Conservation (phyloP, 2,888 invertebrate genomes). For the Noctua fimbriata region DNA sequence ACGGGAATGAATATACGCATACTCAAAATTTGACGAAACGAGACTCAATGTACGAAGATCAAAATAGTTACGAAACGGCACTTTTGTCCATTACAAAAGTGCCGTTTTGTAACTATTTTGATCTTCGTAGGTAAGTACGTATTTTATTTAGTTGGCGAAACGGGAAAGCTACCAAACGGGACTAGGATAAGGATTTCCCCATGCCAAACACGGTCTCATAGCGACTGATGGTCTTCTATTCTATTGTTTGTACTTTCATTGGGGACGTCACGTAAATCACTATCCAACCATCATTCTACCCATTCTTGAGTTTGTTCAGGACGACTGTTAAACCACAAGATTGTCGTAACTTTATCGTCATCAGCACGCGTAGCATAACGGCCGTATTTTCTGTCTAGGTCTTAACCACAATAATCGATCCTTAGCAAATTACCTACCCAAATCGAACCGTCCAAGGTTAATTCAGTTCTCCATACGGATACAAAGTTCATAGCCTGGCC, state of each 20-base stretch:
- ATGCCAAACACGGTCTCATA: background rate
- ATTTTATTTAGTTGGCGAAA: too few species aligned
- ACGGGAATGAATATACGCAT: too few species aligned
- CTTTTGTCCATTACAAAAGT: too few species aligned
- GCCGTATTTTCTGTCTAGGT: background rate
- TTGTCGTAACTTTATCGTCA: background rate
- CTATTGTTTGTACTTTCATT: background rate
- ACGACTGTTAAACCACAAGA: background rate
- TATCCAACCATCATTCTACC: background rate
- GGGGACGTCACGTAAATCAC: background rate
- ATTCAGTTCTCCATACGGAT: slow-evolving; percentile 60
- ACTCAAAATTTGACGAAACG: too few species aligned
- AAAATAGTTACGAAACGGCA: too few species aligned
- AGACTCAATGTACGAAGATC: too few species aligned
- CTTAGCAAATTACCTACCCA: background rate
- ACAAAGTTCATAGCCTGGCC: slow-evolving; percentile 64
- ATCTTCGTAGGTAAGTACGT: too few species aligned
- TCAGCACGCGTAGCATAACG: background rate
- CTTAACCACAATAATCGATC: slow-evolving; percentile 10
- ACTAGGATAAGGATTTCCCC: background rate
- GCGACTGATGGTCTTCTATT: background rate
- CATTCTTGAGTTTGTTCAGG: background rate
- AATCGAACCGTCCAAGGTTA: slow-evolving; percentile 51
- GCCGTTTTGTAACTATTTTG: too few species aligned
- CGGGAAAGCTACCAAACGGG: too few species aligned